Evolutionary conservation across 2,888 invertebrate species (phyloP).

Genomic region (Teinopalpus imperialis): DNA sequence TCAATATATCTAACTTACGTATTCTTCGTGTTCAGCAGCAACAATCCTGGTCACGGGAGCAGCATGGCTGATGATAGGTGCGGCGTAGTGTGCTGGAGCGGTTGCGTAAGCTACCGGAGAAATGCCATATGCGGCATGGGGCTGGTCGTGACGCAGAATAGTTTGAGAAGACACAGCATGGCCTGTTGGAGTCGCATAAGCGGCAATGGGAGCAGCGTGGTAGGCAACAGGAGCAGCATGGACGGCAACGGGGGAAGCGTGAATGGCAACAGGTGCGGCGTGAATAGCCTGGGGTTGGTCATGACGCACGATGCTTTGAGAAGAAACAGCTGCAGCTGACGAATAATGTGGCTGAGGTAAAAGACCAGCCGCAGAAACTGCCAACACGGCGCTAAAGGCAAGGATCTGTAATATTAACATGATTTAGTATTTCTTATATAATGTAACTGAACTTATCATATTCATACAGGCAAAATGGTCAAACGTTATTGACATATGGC

Average conservation of each 20-base stretch:
- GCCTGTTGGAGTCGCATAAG: conserved; percentile 16
- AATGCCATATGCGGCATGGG: conserved; percentile 38
- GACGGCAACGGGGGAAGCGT: conserved; percentile 40
- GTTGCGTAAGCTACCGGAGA: conserved; percentile 40
- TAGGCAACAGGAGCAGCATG: conserved; percentile 38
- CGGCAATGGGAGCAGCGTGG: conserved; percentile 27
- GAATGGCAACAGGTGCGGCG: conserved; percentile 37
- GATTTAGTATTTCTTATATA: too few species aligned
- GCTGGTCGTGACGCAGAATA: conserved; percentile 47
- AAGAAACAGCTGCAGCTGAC: conserved; percentile 53
- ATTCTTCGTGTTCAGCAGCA: conserved; percentile 30
- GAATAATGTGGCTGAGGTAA: conserved; percentile 55
- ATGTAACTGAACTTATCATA: too few species aligned
- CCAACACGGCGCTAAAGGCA: conserved; percentile 43
- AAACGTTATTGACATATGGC: too few species aligned
- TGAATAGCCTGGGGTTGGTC: conserved; percentile 33
- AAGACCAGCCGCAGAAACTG: conserved; percentile 54
- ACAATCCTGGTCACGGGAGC: conserved; percentile 36
- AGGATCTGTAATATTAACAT: background rate
- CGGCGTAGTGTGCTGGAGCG: conserved; percentile 38
- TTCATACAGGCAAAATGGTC: too few species aligned
- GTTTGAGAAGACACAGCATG: conserved; percentile 28
- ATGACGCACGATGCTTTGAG: conserved; percentile 27
- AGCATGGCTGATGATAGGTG: conserved; percentile 41
- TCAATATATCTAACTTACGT: conserved; percentile 68